Base-by-base conservation (phyloP, 2,797 vertebrate species). In the Novumbra hubbsi region DNA sequence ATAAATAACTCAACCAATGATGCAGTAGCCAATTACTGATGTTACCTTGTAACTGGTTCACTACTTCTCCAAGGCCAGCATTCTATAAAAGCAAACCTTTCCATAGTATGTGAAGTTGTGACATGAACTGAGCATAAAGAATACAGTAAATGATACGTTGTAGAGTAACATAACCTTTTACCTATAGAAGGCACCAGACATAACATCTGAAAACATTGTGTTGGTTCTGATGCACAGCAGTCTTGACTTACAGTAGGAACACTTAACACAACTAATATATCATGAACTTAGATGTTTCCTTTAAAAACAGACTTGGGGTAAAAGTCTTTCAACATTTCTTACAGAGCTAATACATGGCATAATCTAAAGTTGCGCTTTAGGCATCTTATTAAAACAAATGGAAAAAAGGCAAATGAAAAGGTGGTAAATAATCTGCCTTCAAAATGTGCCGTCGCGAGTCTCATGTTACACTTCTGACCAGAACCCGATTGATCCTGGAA, bases 241-340 rank as follows among this genome's bases (percentile, higher is more conserved):
- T 17, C 71, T 75, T 72, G 19, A 60, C 73, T 80, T 57, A 84
- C 78, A 75, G 71, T 89, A 89, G 89, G 88, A 88, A 89, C 88
- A 91, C 86, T 87, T 90, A 32, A 78, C 78, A 80, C 6, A 64
- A 73, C 73, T 78, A 45, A 76, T 52, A 74, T 80, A 77, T 8
- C 76, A 78, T 67, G 69, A 78, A 65, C 73, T 9, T 57, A 5
- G 32, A 34, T 34, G 5, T 5, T 34, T 34, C 50, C 15, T 12
- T 83, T 86, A 91, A 45, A 45, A 45, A 2, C 2, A 45, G 41
- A 12, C 41, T 45, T 45, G 4, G 41, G 41, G 41, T 12, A 2
- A 45, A 12, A 45, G 4, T 45, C 3, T 45, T 45, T 34, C 2
- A 2, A 34, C 5, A 2, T 34, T 34, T 34, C 5, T 5, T 34